These are phyloP conservation scores for Coenonympha glycerion DNA, from an alignment of 2,888 invertebrate genomes.

Conservation along the genomic window DNA sequence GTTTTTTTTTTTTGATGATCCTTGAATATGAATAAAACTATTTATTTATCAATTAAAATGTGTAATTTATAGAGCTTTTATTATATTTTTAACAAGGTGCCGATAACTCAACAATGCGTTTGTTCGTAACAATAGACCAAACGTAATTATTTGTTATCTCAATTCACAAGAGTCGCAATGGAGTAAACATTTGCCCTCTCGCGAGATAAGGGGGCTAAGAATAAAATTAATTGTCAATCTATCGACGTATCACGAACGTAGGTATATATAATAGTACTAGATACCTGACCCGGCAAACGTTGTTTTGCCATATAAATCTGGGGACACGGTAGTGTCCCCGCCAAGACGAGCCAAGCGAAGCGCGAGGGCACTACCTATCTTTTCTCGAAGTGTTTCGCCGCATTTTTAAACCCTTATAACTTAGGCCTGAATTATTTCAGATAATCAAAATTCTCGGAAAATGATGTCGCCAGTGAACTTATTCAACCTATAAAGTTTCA, in stretches of 20 bases:
- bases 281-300: too few relatives aligned
- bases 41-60: background rate
- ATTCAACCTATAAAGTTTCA: too few relatives aligned
- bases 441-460: too few relatives aligned
- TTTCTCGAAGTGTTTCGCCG: too few relatives aligned
- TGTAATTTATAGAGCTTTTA: background rate
- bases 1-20: background rate
- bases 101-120: conserved; percentile 16
- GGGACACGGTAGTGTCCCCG: too few relatives aligned
- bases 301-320: too few relatives aligned
- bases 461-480: too few relatives aligned
- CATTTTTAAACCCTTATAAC: too few relatives aligned
- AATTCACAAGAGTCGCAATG: conserved; percentile 34
- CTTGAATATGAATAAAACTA: too few relatives aligned
- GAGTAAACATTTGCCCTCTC: conserved; percentile 37
- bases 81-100: conserved; percentile 6
- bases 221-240: conserved; percentile 21
- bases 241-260: background rate
- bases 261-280: background rate
- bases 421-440: too few relatives aligned
- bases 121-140: conserved; percentile 26
- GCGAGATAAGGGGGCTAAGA: conserved; percentile 24
- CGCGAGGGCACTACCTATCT: too few relatives aligned
- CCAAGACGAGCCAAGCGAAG: too few relatives aligned
- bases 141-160: conserved; percentile 37